Base-by-base conservation (phyloP, 2,888 invertebrate species). In the Leucoptera coffeella region DNA sequence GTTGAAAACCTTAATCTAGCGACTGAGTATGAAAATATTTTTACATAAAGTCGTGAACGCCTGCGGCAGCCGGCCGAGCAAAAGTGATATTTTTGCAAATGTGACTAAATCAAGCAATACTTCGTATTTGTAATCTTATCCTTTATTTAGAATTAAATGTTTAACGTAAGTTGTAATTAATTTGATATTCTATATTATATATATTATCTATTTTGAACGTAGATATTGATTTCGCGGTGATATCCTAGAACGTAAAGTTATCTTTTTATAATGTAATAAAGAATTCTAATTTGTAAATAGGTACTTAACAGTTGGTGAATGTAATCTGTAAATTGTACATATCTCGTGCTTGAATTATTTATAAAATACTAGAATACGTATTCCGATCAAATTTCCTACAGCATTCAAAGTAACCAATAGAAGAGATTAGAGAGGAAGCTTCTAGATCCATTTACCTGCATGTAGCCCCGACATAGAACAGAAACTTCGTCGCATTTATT, bases 91-190 rank as follows among this genome's bases (percentile, higher is more conserved):
- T 76, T 75, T 77, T 76, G 59, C 69, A 74, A 74, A 76, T 75
- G 77, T 78, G 78, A 78, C 75, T 75, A 67, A 79, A 17, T 75
- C 72, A 79, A 82, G 81, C 81, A 82, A 81, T 81, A 81, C 79
- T 74, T 75, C 77, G 74, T 80, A 80, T 77, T n/a, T 76, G 75
- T 74, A 64, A 67, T 75, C 73, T 73, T 73, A 74, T 51, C 61
- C 59, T 62, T 61, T 60, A 62, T 62, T 61, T 64, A 61, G 51
- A n/a, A n/a, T n/a, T n/a, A n/a, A n/a, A n/a, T n/a, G n/a, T n/a
- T n/a, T 54, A 49, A 52, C 43, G 36, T 65, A 67, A 62, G 62
- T 47, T 60, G 56, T 62, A 61, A 47, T 55, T 58, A 59, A 57
- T 51, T 62, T 61, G 47, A 51, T 46, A 47, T 51, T 26, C 46